Evolutionary conservation across 2,888 invertebrate genomes (phyloP).

Genomic region (Danaus chrysippus): DNA sequence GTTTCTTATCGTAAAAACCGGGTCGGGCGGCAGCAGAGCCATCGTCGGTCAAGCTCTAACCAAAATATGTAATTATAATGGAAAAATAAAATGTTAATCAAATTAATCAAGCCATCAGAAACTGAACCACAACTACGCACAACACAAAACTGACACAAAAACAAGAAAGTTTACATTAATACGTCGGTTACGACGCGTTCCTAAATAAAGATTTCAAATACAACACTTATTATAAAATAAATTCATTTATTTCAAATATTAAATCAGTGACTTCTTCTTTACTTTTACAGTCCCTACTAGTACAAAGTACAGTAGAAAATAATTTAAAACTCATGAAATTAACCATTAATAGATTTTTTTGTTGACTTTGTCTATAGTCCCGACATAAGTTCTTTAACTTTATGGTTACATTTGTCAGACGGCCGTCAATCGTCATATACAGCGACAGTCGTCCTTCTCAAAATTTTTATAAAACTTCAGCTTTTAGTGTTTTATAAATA

Average conservation of each 20-base stretch:
- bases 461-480: conserved; percentile 43
- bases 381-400: background rate
- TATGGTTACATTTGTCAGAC: conserved; percentile 20
- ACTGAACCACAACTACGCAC: conserved; percentile 75
- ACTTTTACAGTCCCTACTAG: too few relatives aligned
- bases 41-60: conserved; percentile 77
- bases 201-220: conserved; percentile 1
- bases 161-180: conserved; percentile 51
- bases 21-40: conserved; percentile 88
- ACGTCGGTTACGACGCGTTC: conserved; percentile 28
- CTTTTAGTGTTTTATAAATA: conserved; percentile 57
- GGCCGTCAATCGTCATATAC: conserved; percentile 34
- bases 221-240: background rate
- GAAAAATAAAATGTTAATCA: conserved; percentile 67
- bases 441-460: conserved; percentile 31
- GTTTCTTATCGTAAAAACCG: conserved; percentile 84
- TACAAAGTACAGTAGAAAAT: background rate
- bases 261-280: background rate
- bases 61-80: conserved; percentile 64
- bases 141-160: conserved; percentile 77
- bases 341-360: background rate
- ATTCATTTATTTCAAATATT: background rate
- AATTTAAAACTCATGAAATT: background rate
- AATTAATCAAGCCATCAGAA: conserved; percentile 77
- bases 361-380: conserved; percentile 4